phyloP scores from a whole-genome alignment of 2,797 vertebrate genomes.

The Dipus sagitta region DNA sequence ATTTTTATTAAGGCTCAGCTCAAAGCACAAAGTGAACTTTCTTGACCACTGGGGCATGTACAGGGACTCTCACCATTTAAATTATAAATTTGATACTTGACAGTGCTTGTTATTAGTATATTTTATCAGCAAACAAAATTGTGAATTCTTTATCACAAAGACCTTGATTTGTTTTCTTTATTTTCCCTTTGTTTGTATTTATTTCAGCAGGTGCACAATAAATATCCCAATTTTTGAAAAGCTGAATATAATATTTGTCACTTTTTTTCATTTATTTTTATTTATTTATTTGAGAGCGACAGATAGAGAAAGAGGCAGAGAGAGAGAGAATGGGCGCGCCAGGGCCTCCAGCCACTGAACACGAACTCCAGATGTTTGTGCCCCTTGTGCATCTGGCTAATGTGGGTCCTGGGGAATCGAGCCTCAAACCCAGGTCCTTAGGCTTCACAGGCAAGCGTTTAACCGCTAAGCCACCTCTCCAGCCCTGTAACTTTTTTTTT shows the following conservation, averaged over 20 bases:
- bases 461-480: too few species aligned
- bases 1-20: slow-evolving; percentile 31
- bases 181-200: slow-evolving; percentile 44
- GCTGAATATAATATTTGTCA: neutral
- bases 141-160: slow-evolving; percentile 51
- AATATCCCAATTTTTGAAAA: slow-evolving; percentile 27
- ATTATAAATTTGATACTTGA: slow-evolving; percentile 33
- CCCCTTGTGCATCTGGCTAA: too few species aligned
- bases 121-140: slow-evolving; percentile 46
- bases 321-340: too few species aligned
- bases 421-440: too few species aligned
- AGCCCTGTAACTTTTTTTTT: too few species aligned
- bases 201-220: slow-evolving; percentile 35
- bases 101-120: neutral
- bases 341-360: too few species aligned
- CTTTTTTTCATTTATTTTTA: neutral
- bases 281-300: too few species aligned
- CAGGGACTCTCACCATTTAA: neutral
- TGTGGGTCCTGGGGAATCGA: too few species aligned
- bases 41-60: neutral
- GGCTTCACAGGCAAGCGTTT: too few species aligned
- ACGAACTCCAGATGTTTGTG: too few species aligned
- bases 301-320: too few species aligned
- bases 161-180: slow-evolving; percentile 60
- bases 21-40: slow-evolving; percentile 13